Conservation (phyloP, 1,140 invertebrate species). For the Drosophila truncata region DNA sequence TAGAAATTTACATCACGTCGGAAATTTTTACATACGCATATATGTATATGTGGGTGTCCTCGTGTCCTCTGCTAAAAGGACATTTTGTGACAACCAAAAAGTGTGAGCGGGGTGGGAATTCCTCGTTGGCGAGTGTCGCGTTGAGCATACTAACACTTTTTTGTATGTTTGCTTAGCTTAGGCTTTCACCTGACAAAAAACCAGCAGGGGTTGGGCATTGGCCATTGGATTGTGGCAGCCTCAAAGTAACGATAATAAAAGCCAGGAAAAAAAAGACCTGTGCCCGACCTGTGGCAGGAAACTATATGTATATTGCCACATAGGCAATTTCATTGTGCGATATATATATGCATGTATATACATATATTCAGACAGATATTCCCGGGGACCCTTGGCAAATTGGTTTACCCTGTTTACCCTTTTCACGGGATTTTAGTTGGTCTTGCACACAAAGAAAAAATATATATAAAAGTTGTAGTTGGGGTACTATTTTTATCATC, state of each 20-base stretch:
- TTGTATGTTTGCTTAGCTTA: slow-evolving; percentile 69
- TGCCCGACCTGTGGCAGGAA: slow-evolving; percentile 32
- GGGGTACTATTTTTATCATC: slow-evolving; percentile 9
- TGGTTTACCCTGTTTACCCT: slow-evolving; percentile 68
- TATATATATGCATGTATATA: slow-evolving; percentile 52
- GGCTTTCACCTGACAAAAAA: slow-evolving; percentile 63
- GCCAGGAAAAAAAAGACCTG: slow-evolving; percentile 12
- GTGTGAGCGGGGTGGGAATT: background rate
- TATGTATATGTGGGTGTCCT: slow-evolving; percentile 9
- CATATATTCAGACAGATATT: slow-evolving; percentile 56
- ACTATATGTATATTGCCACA: slow-evolving; percentile 69
- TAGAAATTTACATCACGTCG: slow-evolving; percentile 83
- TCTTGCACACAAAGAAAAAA: slow-evolving; percentile 10
- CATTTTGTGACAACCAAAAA: slow-evolving; percentile 61
- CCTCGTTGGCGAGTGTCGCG: slow-evolving; percentile 50
- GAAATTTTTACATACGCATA: slow-evolving; percentile 69
- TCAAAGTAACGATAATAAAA: slow-evolving; percentile 75
- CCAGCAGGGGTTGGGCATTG: slow-evolving; percentile 24
- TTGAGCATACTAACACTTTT: slow-evolving; percentile 80
- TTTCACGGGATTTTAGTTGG: slow-evolving; percentile 72
- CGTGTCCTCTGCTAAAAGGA: slow-evolving; percentile 61
- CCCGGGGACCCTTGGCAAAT: slow-evolving; percentile 51
- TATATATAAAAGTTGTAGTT: slow-evolving; percentile 37
- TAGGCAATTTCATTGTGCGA: slow-evolving; percentile 74
- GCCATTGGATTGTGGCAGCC: slow-evolving; percentile 35